A percentile compares a stretch with the other conserved stretches of the same genome.
phyloP scores from a whole-genome alignment of 2,888 invertebrate genomes.

The Sturmia bella region DNA sequence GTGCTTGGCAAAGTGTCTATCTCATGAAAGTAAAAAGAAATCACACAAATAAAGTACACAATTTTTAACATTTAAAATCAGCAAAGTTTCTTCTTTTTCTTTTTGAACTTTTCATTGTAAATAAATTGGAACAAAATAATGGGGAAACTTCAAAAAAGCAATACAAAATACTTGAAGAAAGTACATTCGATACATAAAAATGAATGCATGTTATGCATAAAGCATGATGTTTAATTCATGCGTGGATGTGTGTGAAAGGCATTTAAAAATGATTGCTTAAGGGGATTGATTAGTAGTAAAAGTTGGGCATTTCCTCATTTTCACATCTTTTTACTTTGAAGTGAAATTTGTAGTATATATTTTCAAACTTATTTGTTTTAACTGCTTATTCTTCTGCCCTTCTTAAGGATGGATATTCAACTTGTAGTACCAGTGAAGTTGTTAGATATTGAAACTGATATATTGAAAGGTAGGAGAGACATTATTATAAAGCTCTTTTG shows the following conservation, averaged over 20 bases:
- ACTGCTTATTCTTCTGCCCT: too few relatives aligned
- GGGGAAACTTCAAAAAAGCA: slow-evolving; percentile 11
- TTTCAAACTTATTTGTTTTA: too few relatives aligned
- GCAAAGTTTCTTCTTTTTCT: background rate
- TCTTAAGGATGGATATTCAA: too few relatives aligned
- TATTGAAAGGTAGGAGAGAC: too few relatives aligned
- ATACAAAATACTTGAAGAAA: slow-evolving; percentile 13
- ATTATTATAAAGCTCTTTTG: too few relatives aligned
- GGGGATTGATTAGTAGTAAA: too few relatives aligned
- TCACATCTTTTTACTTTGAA: too few relatives aligned
- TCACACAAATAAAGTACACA: background rate
- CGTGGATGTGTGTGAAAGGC: background rate
- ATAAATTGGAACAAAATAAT: slow-evolving; percentile 41
- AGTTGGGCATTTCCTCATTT: too few relatives aligned
- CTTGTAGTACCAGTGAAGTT: too few relatives aligned
- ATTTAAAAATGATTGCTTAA: background rate
- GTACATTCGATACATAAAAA: background rate
- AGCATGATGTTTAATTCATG: background rate
- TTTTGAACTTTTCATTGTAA: background rate
- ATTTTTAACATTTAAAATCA: slow-evolving; percentile 19
- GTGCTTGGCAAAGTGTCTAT: slow-evolving; percentile 32
- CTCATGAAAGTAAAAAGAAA: background rate
- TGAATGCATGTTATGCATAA: background rate
- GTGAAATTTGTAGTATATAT: too few relatives aligned
- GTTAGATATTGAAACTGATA: too few relatives aligned